Evolutionary conservation across 1,140 invertebrate genomes (phyloP), one percentile per base, ranked within the genome.

Genomic region (Harpegnathos saltator): DNA sequence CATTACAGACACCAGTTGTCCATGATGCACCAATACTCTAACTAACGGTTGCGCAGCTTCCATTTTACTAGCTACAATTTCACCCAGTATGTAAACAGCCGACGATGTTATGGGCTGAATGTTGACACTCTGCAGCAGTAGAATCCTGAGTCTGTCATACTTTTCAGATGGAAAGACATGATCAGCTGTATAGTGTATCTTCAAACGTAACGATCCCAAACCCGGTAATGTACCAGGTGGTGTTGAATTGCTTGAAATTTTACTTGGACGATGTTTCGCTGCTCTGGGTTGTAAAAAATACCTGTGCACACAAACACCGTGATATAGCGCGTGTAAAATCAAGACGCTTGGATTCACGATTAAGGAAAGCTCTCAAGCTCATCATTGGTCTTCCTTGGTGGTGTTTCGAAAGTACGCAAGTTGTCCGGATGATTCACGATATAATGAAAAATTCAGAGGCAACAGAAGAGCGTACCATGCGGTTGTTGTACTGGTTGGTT

Each of bases 1-100:
- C 82, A 98, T 97, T 69, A 98, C 96, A 56, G 97, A 96, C 68
- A 98, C 97, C 88, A 98, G 96, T 95, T 97, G 96, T 84, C 96
- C 96, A 93, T 98, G 96, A 92, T 98, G 97, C 65, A 98, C 96
- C 90, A 98, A 97, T 82, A 98, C 95, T 85, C 97, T 95, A 54
- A 98, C 97, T 61, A 98, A 94, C 1, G 98, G 97, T 91, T 98
- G 97, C 2, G 97, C 98, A 72, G 97, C 97, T 92, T 98, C 97
- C 92, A 97, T 96, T 94, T 98, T 98, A 89, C 96, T 97, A 1
- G 96, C 95, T 38, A 98, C 97, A 84, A 98, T 96, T 94, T 98
- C 97, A 3, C 98, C 98, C 80, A 99, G 95, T 84, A 99, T 96
- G 92, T 97, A 98, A 61, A 98, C 97, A 48, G 97, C 96, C 77